phyloP scores from a whole-genome alignment of 2,888 invertebrate genomes.

The Ichneumon xanthorius region DNA sequence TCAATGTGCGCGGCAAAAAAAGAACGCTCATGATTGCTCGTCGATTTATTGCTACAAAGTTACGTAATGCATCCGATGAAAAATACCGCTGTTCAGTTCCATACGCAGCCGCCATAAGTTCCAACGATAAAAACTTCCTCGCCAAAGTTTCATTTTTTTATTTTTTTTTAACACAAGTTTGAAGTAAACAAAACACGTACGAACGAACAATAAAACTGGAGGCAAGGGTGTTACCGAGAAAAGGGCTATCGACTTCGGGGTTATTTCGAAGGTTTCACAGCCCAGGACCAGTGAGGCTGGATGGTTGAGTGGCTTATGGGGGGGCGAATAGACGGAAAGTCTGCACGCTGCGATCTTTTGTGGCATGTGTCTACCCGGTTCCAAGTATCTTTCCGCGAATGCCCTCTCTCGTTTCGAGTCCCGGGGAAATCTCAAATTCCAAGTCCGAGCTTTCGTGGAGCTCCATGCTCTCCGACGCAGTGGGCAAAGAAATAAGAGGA shows the following conservation, averaged over 20 bases:
- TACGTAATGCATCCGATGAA: background rate
- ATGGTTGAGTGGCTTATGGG: conserved; percentile 10
- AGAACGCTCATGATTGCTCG: background rate
- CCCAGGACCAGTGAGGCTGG: background rate
- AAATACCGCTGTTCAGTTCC: background rate
- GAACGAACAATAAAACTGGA: conserved; percentile 24
- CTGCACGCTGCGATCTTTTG: conserved; percentile 32
- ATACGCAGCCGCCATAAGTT: background rate
- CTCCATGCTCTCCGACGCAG: conserved; percentile 24
- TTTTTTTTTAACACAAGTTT: background rate
- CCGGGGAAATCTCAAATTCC: conserved; percentile 55
- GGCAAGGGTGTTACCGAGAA: conserved; percentile 12
- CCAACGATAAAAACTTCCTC: conserved; percentile 1
- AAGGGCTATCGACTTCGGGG: conserved; percentile 25
- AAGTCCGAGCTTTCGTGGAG: conserved; percentile 23
- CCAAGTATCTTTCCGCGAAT: conserved; percentile 50
- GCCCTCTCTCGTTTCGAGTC: conserved; percentile 31
- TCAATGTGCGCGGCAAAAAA: background rate
- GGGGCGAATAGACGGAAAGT: conserved; percentile 13
- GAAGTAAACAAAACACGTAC: conserved; percentile 1
- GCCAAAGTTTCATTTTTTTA: background rate
- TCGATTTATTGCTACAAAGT: background rate
- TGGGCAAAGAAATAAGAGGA: conserved; percentile 37
- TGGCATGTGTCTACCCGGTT: conserved; percentile 8
- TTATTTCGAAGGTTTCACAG: conserved; percentile 19